A percentile compares a stretch with the other conserved stretches of the same genome.
phyloP scores from a whole-genome alignment of 2,113 vertebrate species.

The Catharus bicknelli region DNA sequence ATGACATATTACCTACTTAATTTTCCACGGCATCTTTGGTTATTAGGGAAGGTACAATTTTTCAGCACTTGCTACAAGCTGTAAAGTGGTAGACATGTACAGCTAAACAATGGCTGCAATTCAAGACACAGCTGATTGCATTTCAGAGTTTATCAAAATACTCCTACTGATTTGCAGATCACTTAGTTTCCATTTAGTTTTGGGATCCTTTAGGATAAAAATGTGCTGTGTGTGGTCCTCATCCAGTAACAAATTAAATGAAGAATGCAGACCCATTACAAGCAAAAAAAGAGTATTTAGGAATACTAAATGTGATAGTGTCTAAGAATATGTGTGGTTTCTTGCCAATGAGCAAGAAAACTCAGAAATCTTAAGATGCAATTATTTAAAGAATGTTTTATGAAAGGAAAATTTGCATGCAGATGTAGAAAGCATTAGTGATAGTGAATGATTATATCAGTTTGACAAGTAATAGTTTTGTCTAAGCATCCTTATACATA shows the following conservation, averaged over 20 bases:
- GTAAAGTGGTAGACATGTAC: neutral
- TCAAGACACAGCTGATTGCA: neutral
- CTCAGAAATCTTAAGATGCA: neutral
- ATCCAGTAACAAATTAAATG: neutral
- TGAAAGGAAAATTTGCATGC: neutral
- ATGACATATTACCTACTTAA: neutral
- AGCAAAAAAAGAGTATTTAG: neutral
- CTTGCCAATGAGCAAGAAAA: neutral
- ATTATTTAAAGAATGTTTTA: neutral
- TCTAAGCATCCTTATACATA: neutral
- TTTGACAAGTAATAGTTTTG: neutral
- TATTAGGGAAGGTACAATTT: neutral
- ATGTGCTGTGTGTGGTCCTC: neutral
- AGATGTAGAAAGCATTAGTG: neutral
- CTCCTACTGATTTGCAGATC: neutral
- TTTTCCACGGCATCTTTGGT: neutral
- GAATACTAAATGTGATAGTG: neutral
- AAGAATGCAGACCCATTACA: neutral
- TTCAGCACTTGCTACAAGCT: neutral
- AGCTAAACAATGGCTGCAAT: neutral
- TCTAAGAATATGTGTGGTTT: neutral
- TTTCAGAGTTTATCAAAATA: constrained; percentile 24
- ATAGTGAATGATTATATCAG: neutral
- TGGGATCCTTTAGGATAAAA: neutral
- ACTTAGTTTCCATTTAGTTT: neutral